Evolutionary conservation across 2,113 vertebrate species (phyloP), one percentile per base, ranked within the genome.

Genomic region (Lepus europaeus): DNA sequence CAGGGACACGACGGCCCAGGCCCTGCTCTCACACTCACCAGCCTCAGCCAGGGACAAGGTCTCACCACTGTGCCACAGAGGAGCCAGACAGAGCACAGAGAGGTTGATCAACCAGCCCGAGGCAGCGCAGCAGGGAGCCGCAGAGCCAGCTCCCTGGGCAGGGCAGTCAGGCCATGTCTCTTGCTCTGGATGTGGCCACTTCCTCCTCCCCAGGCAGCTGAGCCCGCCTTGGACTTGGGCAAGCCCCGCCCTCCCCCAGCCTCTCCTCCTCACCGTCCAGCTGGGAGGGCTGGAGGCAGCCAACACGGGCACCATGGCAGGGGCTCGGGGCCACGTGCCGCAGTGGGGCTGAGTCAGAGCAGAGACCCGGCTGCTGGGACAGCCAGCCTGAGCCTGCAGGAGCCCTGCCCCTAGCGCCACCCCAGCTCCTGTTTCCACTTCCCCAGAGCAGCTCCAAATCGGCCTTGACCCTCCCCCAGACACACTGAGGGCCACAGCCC

Each of bases 341-440:
- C n/a, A 29, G 16, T 31, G 36, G 53, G 2, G 17, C 45, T 14
- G 2, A 3, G 2, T n/a, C 59, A 6, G 36, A 64, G 29, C 1
- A 4, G 7, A 31, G n/a, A 36, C 27, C 25, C 45, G 1, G n/a
- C 45, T 14, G 8, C 39, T 22, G 0, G 12, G 36, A 27, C 39
- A 17, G 20, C 29, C 22, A 25, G n/a, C 59, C 90, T 5, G 6
- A 0, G 59, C 59, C 69, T 12, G 10, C 14, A 7, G 29, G 59
- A 27, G 73, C n/a, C 23, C 61, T 14, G 3, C 39, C 7, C 22
- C 61, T 88, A 49, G 29, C 14, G 53, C 61, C 16, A n/a, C 12
- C 27, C 39, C 61, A 20, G 1, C 39, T 64, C 12, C 6, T 33
- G 33, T 6, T 66, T 66, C 19, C 17, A n/a, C 36, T 72, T 73